phyloP scores from a whole-genome alignment of 2,797 vertebrate genomes.

The Pseudocheirus occidentalis region DNA sequence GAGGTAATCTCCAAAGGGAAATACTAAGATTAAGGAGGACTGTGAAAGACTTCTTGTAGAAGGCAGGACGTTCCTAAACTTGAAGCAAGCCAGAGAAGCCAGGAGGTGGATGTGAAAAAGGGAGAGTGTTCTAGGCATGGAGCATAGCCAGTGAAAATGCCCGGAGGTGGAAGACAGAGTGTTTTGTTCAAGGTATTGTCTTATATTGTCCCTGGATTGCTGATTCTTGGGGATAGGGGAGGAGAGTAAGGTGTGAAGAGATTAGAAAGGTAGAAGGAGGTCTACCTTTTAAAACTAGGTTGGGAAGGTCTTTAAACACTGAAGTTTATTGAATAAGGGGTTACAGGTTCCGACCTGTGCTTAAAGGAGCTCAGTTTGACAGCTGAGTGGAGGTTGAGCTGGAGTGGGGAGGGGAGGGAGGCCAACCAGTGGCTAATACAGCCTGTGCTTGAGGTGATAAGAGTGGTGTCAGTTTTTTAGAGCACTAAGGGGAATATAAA shows the following conservation, averaged over 20 bases:
- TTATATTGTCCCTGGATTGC: neutral
- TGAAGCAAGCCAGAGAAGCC: neutral
- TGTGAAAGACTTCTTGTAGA: neutral
- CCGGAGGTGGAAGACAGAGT: neutral
- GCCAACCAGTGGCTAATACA: neutral
- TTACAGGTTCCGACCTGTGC: neutral
- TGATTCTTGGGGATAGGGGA: neutral
- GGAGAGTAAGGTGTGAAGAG: neutral
- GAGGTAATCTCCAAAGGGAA: neutral
- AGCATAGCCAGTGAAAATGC: neutral
- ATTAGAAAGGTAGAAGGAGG: neutral
- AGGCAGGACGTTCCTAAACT: neutral
- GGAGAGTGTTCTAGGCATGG: neutral
- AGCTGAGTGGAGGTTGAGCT: neutral
- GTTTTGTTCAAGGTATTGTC: neutral
- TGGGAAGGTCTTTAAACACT: neutral
- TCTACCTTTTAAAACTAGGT: neutral
- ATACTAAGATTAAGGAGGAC: neutral
- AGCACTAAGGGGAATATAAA: neutral
- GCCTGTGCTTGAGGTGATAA: neutral
- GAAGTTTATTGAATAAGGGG: neutral
- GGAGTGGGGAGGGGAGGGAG: neutral
- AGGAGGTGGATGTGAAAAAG: neutral
- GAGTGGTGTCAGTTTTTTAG: neutral
- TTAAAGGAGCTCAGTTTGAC: neutral